Base-by-base conservation (phyloP, 2,797 vertebrate genomes). In the Helarctos malayanus region DNA sequence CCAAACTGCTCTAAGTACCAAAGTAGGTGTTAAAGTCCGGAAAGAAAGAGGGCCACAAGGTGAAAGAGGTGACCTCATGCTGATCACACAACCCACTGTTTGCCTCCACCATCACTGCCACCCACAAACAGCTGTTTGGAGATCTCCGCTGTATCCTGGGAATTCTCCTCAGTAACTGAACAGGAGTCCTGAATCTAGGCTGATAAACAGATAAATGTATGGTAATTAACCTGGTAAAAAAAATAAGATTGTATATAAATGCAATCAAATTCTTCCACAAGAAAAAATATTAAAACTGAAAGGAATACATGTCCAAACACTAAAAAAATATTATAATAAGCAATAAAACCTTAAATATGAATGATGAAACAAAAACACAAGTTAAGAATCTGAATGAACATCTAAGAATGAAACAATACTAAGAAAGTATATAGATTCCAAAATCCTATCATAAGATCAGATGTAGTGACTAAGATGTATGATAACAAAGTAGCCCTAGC, bases 81-180 rank as follows among this genome's bases (percentile, higher is more conserved):
- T 91, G 95, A 80, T 92, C 96, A 95, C 71, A 96, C 95, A 97
- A 81, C 93, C 97, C 96, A 96, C 96, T 96, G 92, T 83, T 93
- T 81, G 91, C 79, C 83, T 97, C 80, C 83, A 87, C 71, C 69
- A 92, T 65, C 89, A 94, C 57, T n/a, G 86, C 97, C 97, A 96
- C 98, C 98, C 97, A 98, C 98, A 95, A 95, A 97, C 97, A 98
- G 98, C 97, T 98, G 95, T 97, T 69, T 89, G 59, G 91, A 97
- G 79, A 86, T n/a, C 79, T 89, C 91, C 16, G 45, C 5, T 96
- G 89, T 59, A 96, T 95, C 91, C 81, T 45, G 69, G 83, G 91
- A 96, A 96, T 95, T 94, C 69, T 95, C 75, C 71, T 92, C 47
- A 86, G 84, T 87, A 94, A 97, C 3, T 95, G 35, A 54, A 91